A percentile compares a stretch with the other conserved stretches of the same genome.
Evolutionary conservation across 37 sponge, comb jelly and placozoan species (phyloP).

Genomic region (Lycopodina hypogea): DNA sequence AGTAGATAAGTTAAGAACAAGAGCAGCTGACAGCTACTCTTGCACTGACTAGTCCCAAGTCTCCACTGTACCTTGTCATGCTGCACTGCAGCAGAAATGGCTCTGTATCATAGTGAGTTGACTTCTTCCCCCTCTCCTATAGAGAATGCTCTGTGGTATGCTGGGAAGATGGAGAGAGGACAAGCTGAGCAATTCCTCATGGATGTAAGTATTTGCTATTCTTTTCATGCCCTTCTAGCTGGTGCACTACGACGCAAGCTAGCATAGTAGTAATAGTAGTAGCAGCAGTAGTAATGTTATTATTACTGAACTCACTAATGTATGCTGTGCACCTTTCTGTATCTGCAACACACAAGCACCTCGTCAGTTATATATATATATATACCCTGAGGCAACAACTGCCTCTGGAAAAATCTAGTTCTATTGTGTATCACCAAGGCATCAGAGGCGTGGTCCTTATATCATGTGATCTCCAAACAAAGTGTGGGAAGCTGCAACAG

Average conservation of each 20-base stretch:
- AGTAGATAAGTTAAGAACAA: too few relatives aligned
- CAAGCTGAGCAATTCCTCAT: conserved; percentile 72
- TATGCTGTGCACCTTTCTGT: neutral
- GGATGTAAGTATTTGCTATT: conserved; percentile 41
- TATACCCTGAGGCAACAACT: too few relatives aligned
- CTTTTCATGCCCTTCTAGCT: neutral
- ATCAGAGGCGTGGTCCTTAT: too few relatives aligned
- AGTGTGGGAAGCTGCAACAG: too few relatives aligned
- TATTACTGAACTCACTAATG: neutral
- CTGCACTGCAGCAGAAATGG: neutral
- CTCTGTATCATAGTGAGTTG: neutral
- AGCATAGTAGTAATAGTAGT: neutral
- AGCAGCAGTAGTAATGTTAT: neutral
- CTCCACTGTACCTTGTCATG: too few relatives aligned
- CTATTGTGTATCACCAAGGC: too few relatives aligned
- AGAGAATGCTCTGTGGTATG: conserved; percentile 55
- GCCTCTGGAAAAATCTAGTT: too few relatives aligned
- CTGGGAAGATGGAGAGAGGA: conserved; percentile 73
- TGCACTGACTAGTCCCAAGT: too few relatives aligned
- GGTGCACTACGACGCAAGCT: neutral
- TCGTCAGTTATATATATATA: too few relatives aligned
- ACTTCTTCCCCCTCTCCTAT: conserved; percentile 6
- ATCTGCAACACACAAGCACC: too few relatives aligned
- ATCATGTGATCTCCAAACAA: too few relatives aligned
- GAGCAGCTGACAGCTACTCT: too few relatives aligned